These are phyloP conservation scores for Physocephala rufipes DNA, from an alignment of 2,888 invertebrate genomes.

Conservation along the genomic window DNA sequence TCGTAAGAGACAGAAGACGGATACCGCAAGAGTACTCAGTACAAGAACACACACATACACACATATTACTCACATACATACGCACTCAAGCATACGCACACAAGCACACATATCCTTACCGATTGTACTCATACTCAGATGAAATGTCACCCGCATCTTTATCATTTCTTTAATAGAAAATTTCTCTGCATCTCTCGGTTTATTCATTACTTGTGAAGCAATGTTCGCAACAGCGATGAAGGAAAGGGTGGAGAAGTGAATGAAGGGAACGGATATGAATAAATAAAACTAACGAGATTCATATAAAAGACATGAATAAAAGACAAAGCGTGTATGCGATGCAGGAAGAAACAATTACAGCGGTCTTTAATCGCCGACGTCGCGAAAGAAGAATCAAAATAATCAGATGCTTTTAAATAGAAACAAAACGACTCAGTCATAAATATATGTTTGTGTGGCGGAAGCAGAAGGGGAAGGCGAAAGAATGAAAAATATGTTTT, in stretches of 20 bases:
- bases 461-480: background rate
- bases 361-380: background rate
- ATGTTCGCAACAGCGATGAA: slow-evolving; percentile 1
- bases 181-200: no score
- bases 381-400: background rate
- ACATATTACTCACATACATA: slow-evolving; percentile 13
- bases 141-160: no score
- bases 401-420: background rate
- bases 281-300: background rate
- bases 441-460: background rate
- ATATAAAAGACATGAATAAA: no score
- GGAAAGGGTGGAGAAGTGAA: no score
- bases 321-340: background rate
- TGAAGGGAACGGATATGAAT: no score
- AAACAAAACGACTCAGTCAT: background rate
- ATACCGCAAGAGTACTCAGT: no score
- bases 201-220: background rate
- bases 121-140: no score
- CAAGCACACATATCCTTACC: background rate
- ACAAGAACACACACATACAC: background rate
- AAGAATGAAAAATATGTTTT: background rate
- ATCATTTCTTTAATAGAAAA: no score
- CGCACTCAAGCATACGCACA: background rate
- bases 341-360: slow-evolving; percentile 17
- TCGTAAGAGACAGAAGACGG: background rate